Percentiles rank a stretch among this genome's conserved stretches.
These are phyloP conservation scores for Papilio demoleus DNA, from an alignment of 2,888 invertebrate genomes.

Conservation along the genomic window DNA sequence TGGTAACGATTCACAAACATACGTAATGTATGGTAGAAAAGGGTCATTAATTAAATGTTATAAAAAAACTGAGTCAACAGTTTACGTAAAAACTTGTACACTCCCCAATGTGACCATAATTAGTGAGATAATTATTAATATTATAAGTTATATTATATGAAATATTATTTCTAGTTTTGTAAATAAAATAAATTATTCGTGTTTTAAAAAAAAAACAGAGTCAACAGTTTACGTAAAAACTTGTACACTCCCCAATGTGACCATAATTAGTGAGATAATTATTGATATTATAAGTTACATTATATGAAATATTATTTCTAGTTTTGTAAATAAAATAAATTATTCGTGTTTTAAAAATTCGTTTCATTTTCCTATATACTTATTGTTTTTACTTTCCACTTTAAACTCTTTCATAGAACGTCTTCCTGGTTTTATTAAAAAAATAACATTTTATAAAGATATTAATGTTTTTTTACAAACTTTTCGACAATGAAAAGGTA, in stretches of 20 bases:
- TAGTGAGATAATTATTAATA: slow-evolving; percentile 2
- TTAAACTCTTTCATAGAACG: too few relatives aligned
- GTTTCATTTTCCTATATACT: not conserved
- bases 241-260: not conserved
- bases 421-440: too few relatives aligned
- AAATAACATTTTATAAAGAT: too few relatives aligned
- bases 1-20: too few relatives aligned
- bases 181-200: slow-evolving; percentile 1
- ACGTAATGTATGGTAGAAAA: not conserved
- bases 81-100: not conserved
- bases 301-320: not conserved
- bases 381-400: too few relatives aligned
- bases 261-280: slow-evolving; percentile 5
- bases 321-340: slow-evolving; percentile 3
- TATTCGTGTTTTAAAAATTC: not conserved
- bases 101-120: not conserved
- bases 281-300: not conserved
- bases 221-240: not conserved
- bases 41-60: not conserved
- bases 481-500: too few relatives aligned
- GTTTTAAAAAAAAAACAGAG: not conserved
- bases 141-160: not conserved
- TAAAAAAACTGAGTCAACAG: not conserved
- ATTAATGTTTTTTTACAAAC: too few relatives aligned
- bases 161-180: not conserved